A percentile compares a stretch with the other conserved stretches of the same genome.
These are phyloP conservation scores for Alca torda DNA, from an alignment of 2,797 vertebrate genomes.

Conservation along the genomic window DNA sequence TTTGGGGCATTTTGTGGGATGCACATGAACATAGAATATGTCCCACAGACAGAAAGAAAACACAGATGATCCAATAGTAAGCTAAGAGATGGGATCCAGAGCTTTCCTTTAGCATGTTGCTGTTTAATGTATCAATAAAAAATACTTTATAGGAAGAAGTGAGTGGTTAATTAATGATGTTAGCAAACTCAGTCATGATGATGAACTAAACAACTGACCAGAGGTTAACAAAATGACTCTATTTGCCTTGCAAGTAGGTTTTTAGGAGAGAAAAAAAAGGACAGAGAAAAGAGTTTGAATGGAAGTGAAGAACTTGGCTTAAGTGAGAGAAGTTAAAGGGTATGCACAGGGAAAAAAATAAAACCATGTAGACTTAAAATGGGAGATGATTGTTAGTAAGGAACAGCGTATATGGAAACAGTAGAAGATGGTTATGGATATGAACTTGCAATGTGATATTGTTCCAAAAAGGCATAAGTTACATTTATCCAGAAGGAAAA, in stretches of 20 bases:
- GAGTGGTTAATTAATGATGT: background rate
- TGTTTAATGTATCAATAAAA: background rate
- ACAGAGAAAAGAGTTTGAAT: background rate
- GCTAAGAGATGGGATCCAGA: background rate
- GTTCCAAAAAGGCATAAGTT: background rate
- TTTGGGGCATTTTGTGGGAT: background rate
- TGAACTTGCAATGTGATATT: constrained; percentile 46
- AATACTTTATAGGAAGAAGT: background rate
- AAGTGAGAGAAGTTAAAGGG: background rate
- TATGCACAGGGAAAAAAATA: background rate
- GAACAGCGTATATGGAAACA: background rate
- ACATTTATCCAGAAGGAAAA: background rate
- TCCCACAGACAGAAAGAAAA: background rate
- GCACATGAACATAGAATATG: background rate
- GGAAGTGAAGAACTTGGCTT: background rate
- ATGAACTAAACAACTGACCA: background rate
- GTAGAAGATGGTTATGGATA: background rate
- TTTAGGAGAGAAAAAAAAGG: background rate
- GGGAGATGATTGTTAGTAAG: background rate
- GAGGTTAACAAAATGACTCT: background rate
- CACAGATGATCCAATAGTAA: background rate
- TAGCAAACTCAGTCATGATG: background rate
- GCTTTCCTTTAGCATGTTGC: background rate
- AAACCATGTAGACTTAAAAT: background rate
- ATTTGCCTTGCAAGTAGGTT: background rate